Base-by-base conservation (phyloP, 2,797 vertebrate genomes). In the Alauda arvensis region DNA sequence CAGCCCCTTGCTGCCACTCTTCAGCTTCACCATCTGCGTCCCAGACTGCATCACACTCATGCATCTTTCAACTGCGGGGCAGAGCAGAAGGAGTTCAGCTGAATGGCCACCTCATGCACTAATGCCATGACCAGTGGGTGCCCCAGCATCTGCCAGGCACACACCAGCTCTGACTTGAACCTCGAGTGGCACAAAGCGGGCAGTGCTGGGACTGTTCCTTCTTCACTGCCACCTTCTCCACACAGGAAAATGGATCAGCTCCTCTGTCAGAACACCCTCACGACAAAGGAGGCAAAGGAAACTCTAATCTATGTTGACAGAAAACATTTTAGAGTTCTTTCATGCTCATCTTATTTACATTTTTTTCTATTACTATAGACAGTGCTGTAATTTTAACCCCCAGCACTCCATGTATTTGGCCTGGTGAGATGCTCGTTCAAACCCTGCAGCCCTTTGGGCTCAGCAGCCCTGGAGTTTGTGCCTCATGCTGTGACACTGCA, bases 41-140 rank as follows among this genome's bases (percentile, higher is more conserved):
- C 99, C 99, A 33, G 99, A 99, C 96, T 99, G 99, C 99, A 99
- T 99, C 81, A 99, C 98, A 87, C 97, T 98, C 99, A 99, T 99
- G 96, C 99, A 99, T 99, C 99, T 98, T 97, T 99, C 99, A 97
- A 99, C 99, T 99, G 97, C 33, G 92, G 94, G 91, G 43, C 76
- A 96, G 52, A 95, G 48, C 51, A 90, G 70, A 88, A 85, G 1
- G 66, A 72, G 77, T 28, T 72, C 33, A 90, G 17, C 24, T 39
- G 28, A 75, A 37, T 1, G 1, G 15, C 19, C 53, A n/a, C 20
- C 23, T 46, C 29, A 45, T 11, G 37, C 43, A 18, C 18, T 16
- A 48, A 52, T 10, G 28, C 62, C 74, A 18, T 0, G 4, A 33
- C 8, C 29, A 25, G 72, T 9, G 37, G 42, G 63, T 85, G 68